These are phyloP conservation scores for Dasypogon diadema DNA, from an alignment of 2,888 invertebrate genomes.

Conservation along the genomic window DNA sequence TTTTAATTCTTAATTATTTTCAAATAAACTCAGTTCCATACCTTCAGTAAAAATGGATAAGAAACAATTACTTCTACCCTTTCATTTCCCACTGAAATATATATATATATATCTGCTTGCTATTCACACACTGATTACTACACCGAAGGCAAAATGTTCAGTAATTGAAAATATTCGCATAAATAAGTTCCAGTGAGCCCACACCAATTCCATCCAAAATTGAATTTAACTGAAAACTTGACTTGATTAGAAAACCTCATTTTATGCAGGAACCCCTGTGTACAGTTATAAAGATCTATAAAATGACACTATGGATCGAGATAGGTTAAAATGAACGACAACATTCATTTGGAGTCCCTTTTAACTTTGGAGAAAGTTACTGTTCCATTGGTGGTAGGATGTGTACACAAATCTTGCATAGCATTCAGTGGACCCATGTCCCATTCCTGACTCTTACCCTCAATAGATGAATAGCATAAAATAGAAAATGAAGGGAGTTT, in stretches of 20 bases:
- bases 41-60: too few species aligned
- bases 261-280: not conserved
- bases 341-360: not conserved
- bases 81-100: too few species aligned
- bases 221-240: not conserved
- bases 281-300: slow-evolving; percentile 5
- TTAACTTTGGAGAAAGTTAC: slow-evolving; percentile 10
- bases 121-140: too few species aligned
- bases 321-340: not conserved
- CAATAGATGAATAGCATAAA: slow-evolving; percentile 41
- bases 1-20: too few species aligned
- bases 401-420: slow-evolving; percentile 12
- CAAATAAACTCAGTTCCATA: too few species aligned
- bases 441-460: not conserved
- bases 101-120: too few species aligned
- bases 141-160: too few species aligned
- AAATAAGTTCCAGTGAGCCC: not conserved
- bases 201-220: not conserved
- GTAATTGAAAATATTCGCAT: not conserved
- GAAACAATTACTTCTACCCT: too few species aligned
- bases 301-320: not conserved
- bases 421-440: not conserved
- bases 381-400: not conserved
- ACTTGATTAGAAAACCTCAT: slow-evolving; percentile 3
- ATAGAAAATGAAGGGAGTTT: slow-evolving; percentile 42